phyloP scores from a whole-genome alignment of 2,797 vertebrate genomes.

The Chrosomus eos region DNA sequence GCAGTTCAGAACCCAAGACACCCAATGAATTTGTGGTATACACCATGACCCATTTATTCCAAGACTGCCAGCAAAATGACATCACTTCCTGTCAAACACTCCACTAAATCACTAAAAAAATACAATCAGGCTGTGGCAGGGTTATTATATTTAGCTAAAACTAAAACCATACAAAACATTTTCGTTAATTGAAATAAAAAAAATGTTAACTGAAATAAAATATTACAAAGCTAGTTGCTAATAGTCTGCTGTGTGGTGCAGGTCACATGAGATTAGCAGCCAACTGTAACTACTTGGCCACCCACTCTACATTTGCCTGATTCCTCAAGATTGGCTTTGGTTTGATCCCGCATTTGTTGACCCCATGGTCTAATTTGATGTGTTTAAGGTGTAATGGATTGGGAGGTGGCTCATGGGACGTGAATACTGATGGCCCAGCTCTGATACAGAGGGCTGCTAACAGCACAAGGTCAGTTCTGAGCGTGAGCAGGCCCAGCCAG shows the following conservation, averaged over 20 bases:
- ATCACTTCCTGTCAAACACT: constrained; percentile 32
- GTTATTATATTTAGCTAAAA: too few relatives aligned
- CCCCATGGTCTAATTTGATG: constrained; percentile 53
- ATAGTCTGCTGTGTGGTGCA: background rate
- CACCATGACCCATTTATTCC: constrained; percentile 23
- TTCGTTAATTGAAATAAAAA: too few relatives aligned
- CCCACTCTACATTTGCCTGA: constrained; percentile 22
- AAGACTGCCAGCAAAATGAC: constrained; percentile 33
- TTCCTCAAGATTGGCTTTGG: constrained; percentile 31
- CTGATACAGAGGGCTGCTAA: constrained; percentile 69
- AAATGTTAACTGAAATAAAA: background rate
- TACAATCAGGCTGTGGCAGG: too few relatives aligned
- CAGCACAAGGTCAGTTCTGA: constrained; percentile 86
- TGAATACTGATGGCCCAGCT: constrained; percentile 53
- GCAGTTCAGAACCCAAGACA: background rate
- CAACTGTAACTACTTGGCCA: constrained; percentile 3
- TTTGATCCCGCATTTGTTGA: constrained; percentile 42
- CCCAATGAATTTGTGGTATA: background rate
- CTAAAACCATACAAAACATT: too few relatives aligned
- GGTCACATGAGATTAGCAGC: constrained; percentile 5
- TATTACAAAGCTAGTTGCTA: background rate
- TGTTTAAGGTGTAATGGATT: constrained; percentile 59
- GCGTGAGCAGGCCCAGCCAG: constrained; percentile 83
- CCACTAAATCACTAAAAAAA: background rate
- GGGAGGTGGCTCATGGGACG: constrained; percentile 44